Evolutionary conservation across 2,113 vertebrate genomes (phyloP).

Genomic region (Heterochromis multidens): DNA sequence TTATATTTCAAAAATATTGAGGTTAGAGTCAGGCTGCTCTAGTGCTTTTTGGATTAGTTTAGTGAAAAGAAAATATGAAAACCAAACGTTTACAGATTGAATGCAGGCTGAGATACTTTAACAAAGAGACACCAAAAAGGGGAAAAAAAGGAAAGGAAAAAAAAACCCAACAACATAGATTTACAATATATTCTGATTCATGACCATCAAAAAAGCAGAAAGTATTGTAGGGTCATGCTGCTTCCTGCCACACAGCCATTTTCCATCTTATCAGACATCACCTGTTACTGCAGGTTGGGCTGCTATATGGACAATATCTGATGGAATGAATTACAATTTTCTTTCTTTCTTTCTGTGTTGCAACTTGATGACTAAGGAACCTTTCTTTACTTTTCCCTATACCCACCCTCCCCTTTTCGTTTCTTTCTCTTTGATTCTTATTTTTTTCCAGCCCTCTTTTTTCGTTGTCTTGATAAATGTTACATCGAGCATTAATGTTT

Average conservation of each 20-base stretch:
- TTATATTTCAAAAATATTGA: neutral
- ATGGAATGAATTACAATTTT: neutral
- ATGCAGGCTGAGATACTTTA: neutral
- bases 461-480: conserved; percentile 65
- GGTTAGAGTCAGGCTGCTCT: neutral
- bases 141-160: neutral
- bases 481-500: conserved; percentile 72
- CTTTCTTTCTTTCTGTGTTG: neutral
- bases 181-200: neutral
- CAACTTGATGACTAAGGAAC: conserved; percentile 10
- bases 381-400: conserved; percentile 2
- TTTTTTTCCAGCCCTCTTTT: conserved; percentile 1
- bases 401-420: neutral
- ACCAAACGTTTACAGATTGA: neutral
- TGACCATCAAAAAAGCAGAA: neutral
- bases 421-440: neutral
- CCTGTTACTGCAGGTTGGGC: neutral
- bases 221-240: neutral
- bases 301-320: neutral
- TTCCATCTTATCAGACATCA: neutral
- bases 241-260: neutral
- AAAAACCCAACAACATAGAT: neutral
- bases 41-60: neutral
- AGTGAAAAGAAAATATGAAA: neutral
- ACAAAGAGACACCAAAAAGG: neutral